Evolutionary conservation across 2,888 invertebrate species (phyloP), one percentile per base, ranked within the genome.

Genomic region (Nyleta sp.): DNA sequence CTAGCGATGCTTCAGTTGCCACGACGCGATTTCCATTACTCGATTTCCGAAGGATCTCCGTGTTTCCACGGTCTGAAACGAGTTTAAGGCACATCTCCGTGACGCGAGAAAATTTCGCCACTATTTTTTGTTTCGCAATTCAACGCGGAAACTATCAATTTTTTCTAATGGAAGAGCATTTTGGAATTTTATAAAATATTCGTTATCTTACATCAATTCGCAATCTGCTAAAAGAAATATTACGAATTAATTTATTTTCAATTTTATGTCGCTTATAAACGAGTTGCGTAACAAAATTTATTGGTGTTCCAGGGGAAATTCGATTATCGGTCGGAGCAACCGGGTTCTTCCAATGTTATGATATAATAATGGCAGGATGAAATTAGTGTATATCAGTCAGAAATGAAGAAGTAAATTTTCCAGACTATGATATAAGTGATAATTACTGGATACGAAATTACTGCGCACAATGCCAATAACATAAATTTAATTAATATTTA

Each of bases 21-120:
- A 81, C 83, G 83, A 85, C 82, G 85, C 86, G 85, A 86, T 86
- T 87, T 87, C 85, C 87, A 87, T 87, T 86, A 87, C 86, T 87
- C 86, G 85, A 86, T 87, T 87, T 83, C 82, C 84, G 82, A 86
- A 85, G 83, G 82, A 84, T 80, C 80, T 81, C 78, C 73, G 70
- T 76, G 76, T 80, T 74, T 59, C 65, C 57, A 53, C 55, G 53
- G 55, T 77, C 65, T 71, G 24, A 60, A 62, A 74, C 46, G 52
- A 73, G 62, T 76, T 76, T 62, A 64, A 68, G 72, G 75, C 68
- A 62, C 42, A 67, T 46, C 40, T 62, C 38, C 28, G 48, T n/a
- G 52, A 68, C 15, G 35, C 40, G 31, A 22, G 24, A 33, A 78
- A 48, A 62, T 68, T 67, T 67, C 40, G 40, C 38, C 48, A 60